phyloP scores from a whole-genome alignment of 1,140 invertebrate species.

The Habropoda laboriosa region DNA sequence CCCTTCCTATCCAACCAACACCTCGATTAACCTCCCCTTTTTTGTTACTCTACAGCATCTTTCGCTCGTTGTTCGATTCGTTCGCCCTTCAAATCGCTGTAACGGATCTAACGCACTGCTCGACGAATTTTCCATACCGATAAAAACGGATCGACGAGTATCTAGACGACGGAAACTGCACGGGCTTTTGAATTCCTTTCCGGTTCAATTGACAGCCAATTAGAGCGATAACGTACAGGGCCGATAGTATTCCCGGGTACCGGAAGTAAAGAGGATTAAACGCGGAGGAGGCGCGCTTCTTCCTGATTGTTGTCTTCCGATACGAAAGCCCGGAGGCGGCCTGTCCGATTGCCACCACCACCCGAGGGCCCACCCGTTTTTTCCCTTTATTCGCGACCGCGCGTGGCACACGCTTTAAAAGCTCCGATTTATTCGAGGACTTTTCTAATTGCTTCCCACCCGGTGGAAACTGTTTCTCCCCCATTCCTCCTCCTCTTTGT shows the following conservation, averaged over 20 bases:
- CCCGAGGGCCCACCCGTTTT: no score
- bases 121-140: background rate
- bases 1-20: background rate
- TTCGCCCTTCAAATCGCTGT: no score
- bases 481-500: conserved; percentile 9
- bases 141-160: background rate
- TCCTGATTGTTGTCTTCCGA: conserved; percentile 30
- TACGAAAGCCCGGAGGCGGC: background rate
- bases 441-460: conserved; percentile 37
- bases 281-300: background rate
- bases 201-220: conserved; percentile 52
- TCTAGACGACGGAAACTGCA: background rate
- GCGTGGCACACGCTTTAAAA: conserved; percentile 1
- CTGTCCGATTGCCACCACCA: conserved; percentile 12
- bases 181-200: conserved; percentile 51
- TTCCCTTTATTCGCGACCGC: background rate
- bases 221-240: conserved; percentile 40
- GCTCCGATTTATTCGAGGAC: conserved; percentile 25
- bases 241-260: background rate
- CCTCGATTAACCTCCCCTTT: no score
- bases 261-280: conserved; percentile 46
- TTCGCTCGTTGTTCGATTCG: no score
- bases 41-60: no score
- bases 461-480: conserved; percentile 3
- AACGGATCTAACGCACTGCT: no score